Percentiles rank a stretch among this genome's conserved stretches.
These are phyloP conservation scores for Drosophila melanogaster DNA, from an alignment of 1,140 invertebrate species.

Conservation along the genomic window DNA sequence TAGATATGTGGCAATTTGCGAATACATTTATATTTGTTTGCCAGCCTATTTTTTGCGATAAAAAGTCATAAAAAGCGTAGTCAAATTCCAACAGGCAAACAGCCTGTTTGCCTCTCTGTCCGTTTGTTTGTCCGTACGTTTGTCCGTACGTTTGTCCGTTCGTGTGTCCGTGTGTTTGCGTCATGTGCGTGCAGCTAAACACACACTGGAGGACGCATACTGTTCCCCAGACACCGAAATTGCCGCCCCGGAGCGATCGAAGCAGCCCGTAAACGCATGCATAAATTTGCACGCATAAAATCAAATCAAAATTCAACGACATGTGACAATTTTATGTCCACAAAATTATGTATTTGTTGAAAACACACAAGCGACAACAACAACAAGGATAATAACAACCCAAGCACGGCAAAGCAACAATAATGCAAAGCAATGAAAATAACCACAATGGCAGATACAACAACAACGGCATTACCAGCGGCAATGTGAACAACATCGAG, in stretches of 20 bases:
- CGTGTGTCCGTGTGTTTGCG: constrained; percentile 24
- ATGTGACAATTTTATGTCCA: constrained; percentile 83
- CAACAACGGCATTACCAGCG: constrained; percentile 37
- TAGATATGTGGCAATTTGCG: constrained; percentile 36
- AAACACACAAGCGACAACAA: constrained; percentile 65
- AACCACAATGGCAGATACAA: constrained; percentile 67
- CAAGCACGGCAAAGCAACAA: constrained; percentile 72
- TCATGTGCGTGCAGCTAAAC: constrained; percentile 48
- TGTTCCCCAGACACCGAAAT: constrained; percentile 14
- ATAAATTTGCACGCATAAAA: constrained; percentile 82
- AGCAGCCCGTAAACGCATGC: constrained; percentile 66
- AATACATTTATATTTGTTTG: constrained; percentile 34
- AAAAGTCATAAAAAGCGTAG: constrained; percentile 73
- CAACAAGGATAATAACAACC: constrained; percentile 33
- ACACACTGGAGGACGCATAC: constrained; percentile 42
- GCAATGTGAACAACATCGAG: constrained; percentile 49
- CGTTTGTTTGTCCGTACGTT: constrained; percentile 1
- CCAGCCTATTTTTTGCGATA: constrained; percentile 35
- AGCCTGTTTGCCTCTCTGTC: constrained; percentile 17
- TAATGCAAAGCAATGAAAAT: constrained; percentile 78
- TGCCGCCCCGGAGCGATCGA: constrained; percentile 22
- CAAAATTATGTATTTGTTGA: constrained; percentile 83
- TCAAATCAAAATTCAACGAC: constrained; percentile 83
- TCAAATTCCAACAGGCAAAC: constrained; percentile 61
- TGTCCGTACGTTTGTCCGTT: constrained; percentile 14